Evolutionary conservation across 2,113 vertebrate genomes (phyloP), one percentile per base, ranked within the genome.

Genomic region (Lucifuga dentata): DNA sequence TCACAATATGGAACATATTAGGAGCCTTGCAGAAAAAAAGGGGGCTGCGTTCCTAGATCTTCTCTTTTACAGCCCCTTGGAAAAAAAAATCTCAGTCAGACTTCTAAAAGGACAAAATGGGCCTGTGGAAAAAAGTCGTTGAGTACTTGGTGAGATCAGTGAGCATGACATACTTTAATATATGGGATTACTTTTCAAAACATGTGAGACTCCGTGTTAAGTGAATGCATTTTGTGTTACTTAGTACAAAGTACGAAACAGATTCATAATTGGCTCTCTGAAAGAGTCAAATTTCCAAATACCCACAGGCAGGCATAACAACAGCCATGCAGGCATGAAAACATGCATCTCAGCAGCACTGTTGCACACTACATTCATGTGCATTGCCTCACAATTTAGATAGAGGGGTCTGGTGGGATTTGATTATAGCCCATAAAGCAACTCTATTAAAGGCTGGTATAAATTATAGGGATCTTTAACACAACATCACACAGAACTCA

Each of bases 1-100:
- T 92, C 92, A 88, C 87, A 95, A 94, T 93, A 91, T 94, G 93
- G 93, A 95, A 94, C 75, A 64, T 88, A 93, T 93, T 92, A 94
- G 90, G 20, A 83, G 84, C 74, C 79, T 80, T 83, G 68, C 33
- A 76, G 68, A 68, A 59, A 78, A 84, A 29, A 29, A 26, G 49
- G 44, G 69, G 78, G 74, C 56, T 35, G 67, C 59, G 43, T 81
- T 88, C 86, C 86, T 90, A 78, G 85, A 89, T 89, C 86, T 90
- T 84, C 84, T 91, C 85, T 90, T 91, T 92, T 90, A 92, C 73
- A 86, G 86, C 77, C 81, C 83, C 67, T 88, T 35, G 80, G 82
- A 56, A 82, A 84, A 83, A 84, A 15, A 66, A 67, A 29, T 16
- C 9, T 21, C 50, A 45, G 48, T 68, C 58, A 79, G 67, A 70